A percentile compares a stretch with the other conserved stretches of the same genome.
Evolutionary conservation across 2,888 invertebrate species (phyloP).

Genomic region (Linyphia triangularis): DNA sequence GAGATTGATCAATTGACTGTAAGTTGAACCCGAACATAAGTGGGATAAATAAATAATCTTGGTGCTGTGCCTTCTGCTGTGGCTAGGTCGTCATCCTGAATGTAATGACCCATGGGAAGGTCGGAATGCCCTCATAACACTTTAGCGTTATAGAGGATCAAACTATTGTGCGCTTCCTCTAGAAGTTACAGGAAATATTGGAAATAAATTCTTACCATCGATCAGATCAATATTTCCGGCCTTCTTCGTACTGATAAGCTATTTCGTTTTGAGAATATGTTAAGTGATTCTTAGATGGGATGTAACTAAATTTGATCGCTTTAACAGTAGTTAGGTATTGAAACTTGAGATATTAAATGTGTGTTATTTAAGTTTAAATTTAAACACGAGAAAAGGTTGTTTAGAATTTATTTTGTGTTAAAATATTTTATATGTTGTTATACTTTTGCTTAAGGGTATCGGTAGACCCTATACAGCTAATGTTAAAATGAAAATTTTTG

Average conservation of each 20-base stretch:
- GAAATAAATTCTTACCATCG: background rate
- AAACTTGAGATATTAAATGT: too few relatives aligned
- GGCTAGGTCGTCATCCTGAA: background rate
- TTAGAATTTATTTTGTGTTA: too few relatives aligned
- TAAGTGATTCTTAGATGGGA: too few relatives aligned
- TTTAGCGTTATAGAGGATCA: background rate
- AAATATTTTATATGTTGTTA: too few relatives aligned
- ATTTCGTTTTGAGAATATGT: background rate
- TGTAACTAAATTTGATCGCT: too few relatives aligned
- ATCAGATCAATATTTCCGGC: background rate
- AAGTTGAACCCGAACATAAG: background rate
- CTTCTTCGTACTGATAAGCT: background rate
- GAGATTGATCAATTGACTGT: background rate
- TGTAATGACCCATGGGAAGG: conserved; percentile 10
- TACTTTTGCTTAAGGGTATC: too few relatives aligned
- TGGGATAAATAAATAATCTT: conserved; percentile 23
- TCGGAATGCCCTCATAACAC: conserved; percentile 3
- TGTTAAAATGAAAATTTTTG: too few relatives aligned
- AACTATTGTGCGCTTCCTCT: background rate
- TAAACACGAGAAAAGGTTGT: too few relatives aligned
- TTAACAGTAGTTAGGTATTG: too few relatives aligned
- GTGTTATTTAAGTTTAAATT: too few relatives aligned
- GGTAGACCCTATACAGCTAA: too few relatives aligned
- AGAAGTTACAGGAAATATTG: background rate
- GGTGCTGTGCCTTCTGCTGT: background rate